Percentiles rank a stretch among this genome's conserved stretches.
Conservation (phyloP, 2,888 invertebrate species). For the Nomada ferruginata region DNA sequence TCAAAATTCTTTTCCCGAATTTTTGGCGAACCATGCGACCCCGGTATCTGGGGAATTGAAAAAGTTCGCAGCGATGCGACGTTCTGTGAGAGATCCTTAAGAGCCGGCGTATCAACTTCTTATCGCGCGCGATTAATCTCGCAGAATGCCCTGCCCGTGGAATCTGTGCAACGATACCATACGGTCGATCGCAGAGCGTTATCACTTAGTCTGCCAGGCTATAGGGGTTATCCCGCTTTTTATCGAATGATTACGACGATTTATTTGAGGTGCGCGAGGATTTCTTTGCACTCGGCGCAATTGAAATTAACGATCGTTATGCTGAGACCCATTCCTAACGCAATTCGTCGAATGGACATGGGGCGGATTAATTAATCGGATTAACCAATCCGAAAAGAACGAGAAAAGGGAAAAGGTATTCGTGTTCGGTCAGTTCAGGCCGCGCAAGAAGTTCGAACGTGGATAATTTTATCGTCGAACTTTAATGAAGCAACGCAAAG, state of each 20-base stretch:
- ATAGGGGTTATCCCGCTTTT: not conserved
- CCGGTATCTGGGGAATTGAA: conserved; percentile 62
- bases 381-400: not conserved
- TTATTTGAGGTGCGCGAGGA: not conserved
- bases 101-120: conserved; percentile 60
- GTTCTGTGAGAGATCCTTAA: conserved; percentile 46
- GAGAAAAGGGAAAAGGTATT: not conserved
- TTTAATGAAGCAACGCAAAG: conserved; percentile 25
- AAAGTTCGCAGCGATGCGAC: conserved; percentile 54
- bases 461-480: conserved; percentile 18
- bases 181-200: conserved; percentile 48
- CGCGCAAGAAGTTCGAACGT: not conserved
- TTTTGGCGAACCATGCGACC: conserved; percentile 23
- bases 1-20: conserved; percentile 36
- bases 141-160: conserved; percentile 23
- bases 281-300: not conserved
- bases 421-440: not conserved
- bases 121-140: conserved; percentile 66
- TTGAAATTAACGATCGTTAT: no score
- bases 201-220: conserved; percentile 37
- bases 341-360: not conserved
- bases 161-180: conserved; percentile 15
- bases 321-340: not conserved
- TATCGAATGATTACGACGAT: conserved; percentile 23
- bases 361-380: not conserved